Evolutionary conservation across 2,797 vertebrate species (phyloP).

Genomic region (Pseudochaenichthys georgianus): DNA sequence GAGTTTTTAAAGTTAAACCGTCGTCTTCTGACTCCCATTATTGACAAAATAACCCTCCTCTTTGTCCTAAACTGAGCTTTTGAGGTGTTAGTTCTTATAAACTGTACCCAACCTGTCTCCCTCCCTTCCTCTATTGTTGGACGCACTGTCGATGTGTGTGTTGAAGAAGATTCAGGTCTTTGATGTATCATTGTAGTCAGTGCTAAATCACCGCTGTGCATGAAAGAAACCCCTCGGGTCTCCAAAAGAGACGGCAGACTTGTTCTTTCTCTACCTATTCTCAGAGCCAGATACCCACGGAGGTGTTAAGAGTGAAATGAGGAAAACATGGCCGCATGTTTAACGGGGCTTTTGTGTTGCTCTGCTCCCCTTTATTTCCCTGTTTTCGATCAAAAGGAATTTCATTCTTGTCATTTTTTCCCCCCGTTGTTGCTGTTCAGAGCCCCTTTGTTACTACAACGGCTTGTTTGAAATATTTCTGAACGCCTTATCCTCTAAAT

Average conservation of each 20-base stretch:
- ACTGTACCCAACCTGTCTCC: slow-evolving; percentile 25
- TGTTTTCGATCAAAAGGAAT: slow-evolving; percentile 57
- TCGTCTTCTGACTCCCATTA: slow-evolving; percentile 3
- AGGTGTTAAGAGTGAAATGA: slow-evolving; percentile 61
- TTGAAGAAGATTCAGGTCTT: slow-evolving; percentile 76
- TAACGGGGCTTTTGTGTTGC: slow-evolving; percentile 62
- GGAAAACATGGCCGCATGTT: slow-evolving; percentile 51
- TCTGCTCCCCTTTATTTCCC: slow-evolving; percentile 52
- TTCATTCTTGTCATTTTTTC: slow-evolving; percentile 46
- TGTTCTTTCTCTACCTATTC: slow-evolving; percentile 53
- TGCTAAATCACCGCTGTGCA: slow-evolving; percentile 75
- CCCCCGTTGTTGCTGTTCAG: slow-evolving; percentile 37
- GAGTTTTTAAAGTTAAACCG: not conserved
- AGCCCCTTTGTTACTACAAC: slow-evolving; percentile 57
- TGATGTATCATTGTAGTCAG: slow-evolving; percentile 83
- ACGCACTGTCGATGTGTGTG: slow-evolving; percentile 52
- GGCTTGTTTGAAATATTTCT: slow-evolving; percentile 66
- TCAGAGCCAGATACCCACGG: slow-evolving; percentile 57
- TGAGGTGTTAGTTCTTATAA: slow-evolving; percentile 7
- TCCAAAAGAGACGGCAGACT: slow-evolving; percentile 58
- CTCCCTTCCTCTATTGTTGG: slow-evolving; percentile 18
- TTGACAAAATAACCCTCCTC: not conserved
- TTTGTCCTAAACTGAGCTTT: slow-evolving; percentile 29
- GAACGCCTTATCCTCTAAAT: slow-evolving; percentile 28
- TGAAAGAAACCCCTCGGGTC: slow-evolving; percentile 73